phyloP scores from a whole-genome alignment of 2,888 invertebrate species.

The Dolichopus griseipennis region DNA sequence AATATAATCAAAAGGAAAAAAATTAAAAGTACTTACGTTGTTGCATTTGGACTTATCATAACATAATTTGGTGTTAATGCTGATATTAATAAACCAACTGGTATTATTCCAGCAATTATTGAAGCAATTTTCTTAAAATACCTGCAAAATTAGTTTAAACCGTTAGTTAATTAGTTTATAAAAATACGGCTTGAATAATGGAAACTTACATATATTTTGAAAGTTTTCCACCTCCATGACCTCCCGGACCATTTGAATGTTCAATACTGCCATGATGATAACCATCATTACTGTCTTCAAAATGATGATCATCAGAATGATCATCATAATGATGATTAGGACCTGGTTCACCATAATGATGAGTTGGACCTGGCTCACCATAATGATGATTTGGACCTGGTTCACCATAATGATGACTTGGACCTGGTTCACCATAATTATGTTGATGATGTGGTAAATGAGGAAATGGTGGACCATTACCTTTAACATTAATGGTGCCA shows the following conservation, averaged over 20 bases:
- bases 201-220: not conserved
- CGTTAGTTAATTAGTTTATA: not conserved
- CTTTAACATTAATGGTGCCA: not conserved
- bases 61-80: constrained; percentile 20
- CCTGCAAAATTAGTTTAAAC: constrained; percentile 7
- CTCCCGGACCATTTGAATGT: not conserved
- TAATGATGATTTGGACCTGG: not conserved
- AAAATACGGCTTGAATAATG: not conserved
- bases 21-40: constrained; percentile 18
- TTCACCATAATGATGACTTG: not conserved
- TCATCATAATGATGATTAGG: not conserved
- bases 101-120: constrained; percentile 19
- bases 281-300: not conserved
- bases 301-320: not conserved
- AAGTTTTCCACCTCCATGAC: not conserved
- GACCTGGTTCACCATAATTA: not conserved
- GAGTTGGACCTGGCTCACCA: not conserved
- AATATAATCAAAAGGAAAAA: too few species aligned
- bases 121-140: constrained; percentile 20
- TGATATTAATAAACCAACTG: constrained; percentile 20
- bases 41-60: constrained; percentile 20
- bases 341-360: not conserved
- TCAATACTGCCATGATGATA: not conserved
- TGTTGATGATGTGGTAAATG: not conserved
- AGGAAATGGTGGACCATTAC: not conserved